phyloP scores from a whole-genome alignment of 2,113 vertebrate species.

The Xerus inauris region DNA sequence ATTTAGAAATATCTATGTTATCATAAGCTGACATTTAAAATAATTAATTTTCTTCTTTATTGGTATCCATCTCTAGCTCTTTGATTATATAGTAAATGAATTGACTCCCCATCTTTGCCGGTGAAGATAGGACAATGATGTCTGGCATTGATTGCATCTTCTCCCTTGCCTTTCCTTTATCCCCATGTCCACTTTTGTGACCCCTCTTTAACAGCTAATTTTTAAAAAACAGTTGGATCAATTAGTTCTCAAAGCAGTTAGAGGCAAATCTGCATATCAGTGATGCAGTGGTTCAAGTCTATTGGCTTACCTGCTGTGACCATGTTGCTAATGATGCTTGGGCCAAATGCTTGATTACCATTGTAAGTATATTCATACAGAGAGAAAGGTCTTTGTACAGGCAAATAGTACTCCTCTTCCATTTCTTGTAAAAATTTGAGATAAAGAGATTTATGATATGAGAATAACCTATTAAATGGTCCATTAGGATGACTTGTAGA shows the following conservation, averaged over 20 bases:
- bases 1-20: neutral
- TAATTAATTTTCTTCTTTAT: neutral
- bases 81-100: neutral
- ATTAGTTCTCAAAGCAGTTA: neutral
- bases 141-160: neutral
- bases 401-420: neutral
- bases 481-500: neutral
- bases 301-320: neutral
- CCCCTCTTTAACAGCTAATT: neutral
- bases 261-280: neutral
- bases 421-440: constrained; percentile 7
- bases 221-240: neutral
- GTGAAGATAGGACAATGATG: constrained; percentile 70
- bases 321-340: neutral
- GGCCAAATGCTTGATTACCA: neutral
- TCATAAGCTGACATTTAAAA: neutral
- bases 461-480: neutral
- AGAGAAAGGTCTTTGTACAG: neutral
- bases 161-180: neutral
- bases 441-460: neutral
- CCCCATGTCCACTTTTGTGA: neutral
- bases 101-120: constrained; percentile 64
- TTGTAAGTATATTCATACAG: neutral
- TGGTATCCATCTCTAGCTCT: neutral
- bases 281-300: neutral